phyloP scores from a whole-genome alignment of 1,140 invertebrate species.

The Gerris buenoi region DNA sequence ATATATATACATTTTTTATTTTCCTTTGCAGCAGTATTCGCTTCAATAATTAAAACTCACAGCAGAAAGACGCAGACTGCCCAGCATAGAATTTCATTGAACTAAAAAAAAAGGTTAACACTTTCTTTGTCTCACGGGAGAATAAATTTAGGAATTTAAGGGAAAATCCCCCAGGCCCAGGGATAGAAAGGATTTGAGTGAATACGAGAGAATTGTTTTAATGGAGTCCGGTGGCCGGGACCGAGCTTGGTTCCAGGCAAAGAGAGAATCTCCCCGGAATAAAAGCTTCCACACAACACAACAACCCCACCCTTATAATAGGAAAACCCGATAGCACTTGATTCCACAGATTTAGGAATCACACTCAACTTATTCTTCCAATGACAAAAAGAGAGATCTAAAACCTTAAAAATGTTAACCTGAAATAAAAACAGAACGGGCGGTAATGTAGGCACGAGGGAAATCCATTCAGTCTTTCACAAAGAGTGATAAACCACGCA shows the following conservation, averaged over 20 bases:
- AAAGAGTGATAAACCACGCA: neutral
- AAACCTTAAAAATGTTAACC: neutral
- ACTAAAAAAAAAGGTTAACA: too few species aligned
- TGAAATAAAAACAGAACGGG: too few species aligned
- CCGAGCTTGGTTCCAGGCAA: neutral
- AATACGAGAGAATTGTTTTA: neutral
- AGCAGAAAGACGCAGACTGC: too few species aligned
- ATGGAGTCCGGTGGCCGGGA: neutral
- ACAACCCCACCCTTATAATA: neutral
- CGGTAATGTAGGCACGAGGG: too few species aligned
- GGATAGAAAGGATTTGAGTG: too few species aligned
- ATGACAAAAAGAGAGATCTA: neutral
- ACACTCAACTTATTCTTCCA: neutral
- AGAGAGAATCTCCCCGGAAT: neutral
- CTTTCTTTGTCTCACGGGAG: too few species aligned
- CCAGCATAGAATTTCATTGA: too few species aligned
- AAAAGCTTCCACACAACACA: neutral
- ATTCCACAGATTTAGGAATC: neutral
- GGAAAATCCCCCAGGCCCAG: too few species aligned
- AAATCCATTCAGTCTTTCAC: neutral
- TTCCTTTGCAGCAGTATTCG: too few species aligned
- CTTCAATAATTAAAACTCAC: too few species aligned
- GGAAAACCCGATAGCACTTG: neutral
- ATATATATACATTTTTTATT: too few species aligned
- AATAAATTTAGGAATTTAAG: too few species aligned